phyloP scores from a whole-genome alignment of 2,888 invertebrate species.

The Drosophila mimica region DNA sequence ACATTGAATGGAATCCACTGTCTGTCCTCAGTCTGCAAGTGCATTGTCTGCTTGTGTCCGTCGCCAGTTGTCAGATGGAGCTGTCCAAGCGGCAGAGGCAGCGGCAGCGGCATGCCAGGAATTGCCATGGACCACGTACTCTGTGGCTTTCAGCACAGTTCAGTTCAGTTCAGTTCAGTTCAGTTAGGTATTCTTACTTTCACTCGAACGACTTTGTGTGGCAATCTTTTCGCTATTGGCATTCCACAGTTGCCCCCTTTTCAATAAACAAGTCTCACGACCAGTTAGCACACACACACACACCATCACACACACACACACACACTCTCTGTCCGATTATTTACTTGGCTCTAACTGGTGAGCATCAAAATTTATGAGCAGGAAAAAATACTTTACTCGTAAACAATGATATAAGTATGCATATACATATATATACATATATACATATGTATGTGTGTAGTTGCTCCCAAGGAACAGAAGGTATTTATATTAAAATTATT shows the following conservation, averaged over 20 bases:
- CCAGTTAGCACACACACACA: conserved; percentile 15
- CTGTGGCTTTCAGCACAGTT: conserved; percentile 28
- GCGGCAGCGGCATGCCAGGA: conserved; percentile 13
- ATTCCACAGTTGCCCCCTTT: conserved; percentile 30
- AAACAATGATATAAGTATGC: background rate
- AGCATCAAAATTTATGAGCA: conserved; percentile 47
- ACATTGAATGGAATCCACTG: conserved; percentile 49
- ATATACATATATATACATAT: background rate
- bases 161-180: conserved; percentile 5
- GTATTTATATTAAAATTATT: background rate
- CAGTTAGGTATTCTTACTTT: conserved; percentile 29
- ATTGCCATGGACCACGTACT: conserved; percentile 26
- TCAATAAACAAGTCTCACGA: conserved; percentile 34
- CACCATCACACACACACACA: no score
- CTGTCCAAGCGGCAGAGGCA: conserved; percentile 2
- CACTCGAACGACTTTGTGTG: conserved; percentile 28
- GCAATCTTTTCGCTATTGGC: conserved; percentile 23
- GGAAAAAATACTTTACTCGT: conserved; percentile 19
- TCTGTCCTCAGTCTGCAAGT: conserved; percentile 49
- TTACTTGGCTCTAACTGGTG: conserved; percentile 22
- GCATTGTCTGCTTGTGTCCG: conserved; percentile 19
- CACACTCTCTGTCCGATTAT: background rate
- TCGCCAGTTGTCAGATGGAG: conserved; percentile 4
- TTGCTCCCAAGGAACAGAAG: background rate
- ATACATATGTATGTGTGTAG: background rate